Base-by-base conservation (phyloP, 2,113 vertebrate species). In the Nibea coibor region DNA sequence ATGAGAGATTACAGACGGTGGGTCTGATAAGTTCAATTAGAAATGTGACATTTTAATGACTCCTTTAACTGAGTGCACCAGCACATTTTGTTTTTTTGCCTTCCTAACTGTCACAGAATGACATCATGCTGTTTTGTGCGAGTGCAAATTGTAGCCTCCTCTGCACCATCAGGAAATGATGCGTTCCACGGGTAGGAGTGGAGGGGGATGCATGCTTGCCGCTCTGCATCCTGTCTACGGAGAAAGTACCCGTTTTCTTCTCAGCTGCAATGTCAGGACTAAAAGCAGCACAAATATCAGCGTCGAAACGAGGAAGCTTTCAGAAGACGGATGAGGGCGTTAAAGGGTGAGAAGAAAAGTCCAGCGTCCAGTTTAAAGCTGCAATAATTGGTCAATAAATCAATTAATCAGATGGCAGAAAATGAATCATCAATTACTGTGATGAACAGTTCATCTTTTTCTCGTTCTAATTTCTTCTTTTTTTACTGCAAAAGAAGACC, bases 91-190 rank as follows among this genome's bases (percentile, higher is more conserved):
- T 9, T 39, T 43, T 45, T 71, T 17, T n/a, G 19, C 47, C 35
- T 73, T 14, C 28, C 50, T 62, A 8, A 43, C 69, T 67, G 75
- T 77, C 31, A 83, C 43, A 56, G 35, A 20, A 42, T 70, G 76
- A 72, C 73, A 69, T 87, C 51, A 58, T 59, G 42, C 75, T 35
- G 69, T 69, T 69, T 26, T 68, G 69, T 35, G 71, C 6, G 45
- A 58, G 67, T 58, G 66, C 78, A 81, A 78, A 77, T 68, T 17
- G 69, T 17, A 74, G 71, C 88, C 79, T 85, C 82, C 88, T 84
- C 78, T 87, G 81, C 88, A 86, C 72, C 88, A 85, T 65, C 73
- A 59, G 69, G 57, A 75, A 75, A 82, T 54, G 39, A 84, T 72
- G 82, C 14, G 24, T 24, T 86, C n/a, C 39, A 17, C 2, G 19